Conservation (phyloP, 2,888 invertebrate genomes). For the Lithophane socia region DNA sequence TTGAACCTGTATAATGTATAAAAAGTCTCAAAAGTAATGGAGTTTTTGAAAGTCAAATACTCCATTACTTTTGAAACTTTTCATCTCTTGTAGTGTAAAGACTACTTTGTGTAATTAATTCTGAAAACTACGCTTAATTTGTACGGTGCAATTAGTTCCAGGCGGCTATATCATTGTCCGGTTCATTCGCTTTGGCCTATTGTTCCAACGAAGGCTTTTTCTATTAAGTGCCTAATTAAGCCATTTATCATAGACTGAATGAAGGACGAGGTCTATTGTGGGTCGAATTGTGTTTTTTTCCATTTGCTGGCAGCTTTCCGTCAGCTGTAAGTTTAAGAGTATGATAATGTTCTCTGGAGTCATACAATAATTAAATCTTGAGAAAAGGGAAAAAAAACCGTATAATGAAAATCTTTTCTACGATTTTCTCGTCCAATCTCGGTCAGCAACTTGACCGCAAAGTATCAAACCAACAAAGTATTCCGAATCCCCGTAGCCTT, state of each 20-base stretch:
- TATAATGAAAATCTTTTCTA: neutral
- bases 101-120: conserved; percentile 54
- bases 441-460: conserved; percentile 31
- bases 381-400: neutral
- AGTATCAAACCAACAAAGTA: conserved; percentile 20
- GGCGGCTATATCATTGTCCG: conserved; percentile 48
- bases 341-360: no score
- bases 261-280: neutral
- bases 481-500: conserved; percentile 55
- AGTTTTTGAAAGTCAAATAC: neutral
- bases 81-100: conserved; percentile 69
- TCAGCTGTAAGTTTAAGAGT: neutral
- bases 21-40: no score
- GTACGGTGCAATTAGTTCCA: conserved; percentile 41
- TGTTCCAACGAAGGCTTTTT: conserved; percentile 73
- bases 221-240: conserved; percentile 80
- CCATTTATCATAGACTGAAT: conserved; percentile 42
- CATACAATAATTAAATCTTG: neutral
- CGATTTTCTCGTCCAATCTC: conserved; percentile 19
- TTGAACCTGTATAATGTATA: neutral
- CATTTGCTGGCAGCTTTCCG: neutral
- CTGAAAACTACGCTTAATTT: conserved; percentile 53
- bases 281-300: neutral
- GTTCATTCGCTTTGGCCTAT: conserved; percentile 52
- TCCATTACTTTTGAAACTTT: conserved; percentile 28